Conservation (phyloP, 2,797 vertebrate genomes). For the Psittacula derbiana region DNA sequence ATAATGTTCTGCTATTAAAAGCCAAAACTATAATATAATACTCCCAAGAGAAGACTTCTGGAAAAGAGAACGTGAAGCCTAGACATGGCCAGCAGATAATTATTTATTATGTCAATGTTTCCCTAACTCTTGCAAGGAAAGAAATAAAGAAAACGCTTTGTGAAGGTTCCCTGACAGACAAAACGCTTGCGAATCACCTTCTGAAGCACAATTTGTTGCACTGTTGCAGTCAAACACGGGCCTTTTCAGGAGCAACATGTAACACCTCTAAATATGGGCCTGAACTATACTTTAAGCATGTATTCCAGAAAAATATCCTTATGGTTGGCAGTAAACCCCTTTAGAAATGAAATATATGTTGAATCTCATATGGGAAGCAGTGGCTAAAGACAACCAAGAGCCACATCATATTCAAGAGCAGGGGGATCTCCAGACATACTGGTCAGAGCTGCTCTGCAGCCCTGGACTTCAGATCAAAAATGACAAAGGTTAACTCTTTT, state of each 20-base stretch:
- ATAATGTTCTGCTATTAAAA: neutral
- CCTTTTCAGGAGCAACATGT: neutral
- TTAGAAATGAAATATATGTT: neutral
- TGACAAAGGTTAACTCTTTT: neutral
- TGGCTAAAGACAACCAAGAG: neutral
- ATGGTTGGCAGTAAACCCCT: conserved; percentile 23
- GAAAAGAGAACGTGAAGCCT: neutral
- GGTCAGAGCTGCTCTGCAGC: neutral
- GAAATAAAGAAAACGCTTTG: conserved; percentile 40
- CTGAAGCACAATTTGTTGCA: conserved; percentile 13
- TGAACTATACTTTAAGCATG: neutral
- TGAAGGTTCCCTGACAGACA: conserved; percentile 39
- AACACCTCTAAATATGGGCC: neutral
- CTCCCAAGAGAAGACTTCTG: neutral
- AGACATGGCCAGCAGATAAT: neutral
- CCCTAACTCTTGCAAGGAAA: conserved; percentile 14
- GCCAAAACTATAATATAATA: neutral
- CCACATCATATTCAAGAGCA: neutral
- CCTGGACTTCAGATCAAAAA: neutral
- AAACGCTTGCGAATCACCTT: conserved; percentile 47
- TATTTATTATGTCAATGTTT: conserved; percentile 1
- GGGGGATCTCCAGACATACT: neutral
- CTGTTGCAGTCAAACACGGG: conserved; percentile 12
- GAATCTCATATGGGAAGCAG: neutral
- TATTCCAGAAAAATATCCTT: neutral